Base-by-base conservation (phyloP, 2,113 vertebrate species). In the Salvelinus fontinalis region DNA sequence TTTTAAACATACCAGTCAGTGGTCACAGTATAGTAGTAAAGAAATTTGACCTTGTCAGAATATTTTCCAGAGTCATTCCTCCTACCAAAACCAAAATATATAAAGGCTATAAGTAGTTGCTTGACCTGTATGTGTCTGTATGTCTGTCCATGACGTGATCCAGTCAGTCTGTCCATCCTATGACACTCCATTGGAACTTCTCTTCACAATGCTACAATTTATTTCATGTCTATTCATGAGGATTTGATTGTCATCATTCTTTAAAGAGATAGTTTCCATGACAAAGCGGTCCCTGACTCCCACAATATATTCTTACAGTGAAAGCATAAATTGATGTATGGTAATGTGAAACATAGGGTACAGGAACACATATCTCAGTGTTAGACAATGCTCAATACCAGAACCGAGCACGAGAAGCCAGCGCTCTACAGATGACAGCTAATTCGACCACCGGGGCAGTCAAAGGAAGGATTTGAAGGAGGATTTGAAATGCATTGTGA, bases 231-330 rank as follows among this genome's bases (percentile, higher is more conserved):
- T 75, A 69, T 77, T 84, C 6, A 27, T 85, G 75, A 75, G 84
- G 73, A 85, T 89, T 84, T 92, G 91, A 92, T 92, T 92, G 90
- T 91, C 90, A 83, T 90, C 44, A 39, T 87, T 84, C 70, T 87
- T 79, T 14, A 12, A 39, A 84, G 79, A 81, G 44, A 44, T 9
- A 79, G 77, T 83, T 81, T 89, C 14, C 66, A 70, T 82, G 67
- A 79, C 44, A 84, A 75, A 84, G 81, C 82, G 80, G 76, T 89
- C 87, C 91, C 85, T 89, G 80, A 85, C 88, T 84, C 84, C 71
- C 27, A 1, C 65, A 27, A 27, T 24, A 29, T 27, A 7, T 67
- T 67, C 12, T 24, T 70, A 49, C 68, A 70, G 14, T n/a, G 29
- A 68, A 18, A 31, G 16, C 5, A 39, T 44, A 12, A 3, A 44